A percentile compares a stretch with the other conserved stretches of the same genome.
Evolutionary conservation across 2,113 vertebrate genomes (phyloP).

Genomic region (Callionymus lyra): DNA sequence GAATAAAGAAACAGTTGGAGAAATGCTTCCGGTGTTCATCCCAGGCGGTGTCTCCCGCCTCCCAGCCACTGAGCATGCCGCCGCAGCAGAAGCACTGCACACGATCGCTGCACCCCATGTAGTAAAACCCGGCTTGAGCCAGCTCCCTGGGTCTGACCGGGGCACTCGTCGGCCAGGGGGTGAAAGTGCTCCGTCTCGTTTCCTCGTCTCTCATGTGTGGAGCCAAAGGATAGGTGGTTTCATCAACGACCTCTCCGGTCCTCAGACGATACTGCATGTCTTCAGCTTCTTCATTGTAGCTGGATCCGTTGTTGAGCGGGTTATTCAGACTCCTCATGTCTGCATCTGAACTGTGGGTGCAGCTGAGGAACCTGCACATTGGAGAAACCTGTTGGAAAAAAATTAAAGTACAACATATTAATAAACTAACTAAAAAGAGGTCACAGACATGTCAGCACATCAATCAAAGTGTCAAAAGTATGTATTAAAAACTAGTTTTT

Average conservation of each 20-base stretch:
- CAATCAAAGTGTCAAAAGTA: too few relatives aligned
- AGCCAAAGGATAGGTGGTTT: conserved; percentile 65
- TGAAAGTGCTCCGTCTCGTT: conserved; percentile 71
- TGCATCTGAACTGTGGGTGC: conserved; percentile 30
- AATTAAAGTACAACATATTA: neutral
- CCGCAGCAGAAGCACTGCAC: conserved; percentile 91
- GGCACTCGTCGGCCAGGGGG: conserved; percentile 68
- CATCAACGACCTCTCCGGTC: conserved; percentile 81
- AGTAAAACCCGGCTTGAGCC: conserved; percentile 83
- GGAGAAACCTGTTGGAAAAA: conserved; percentile 66
- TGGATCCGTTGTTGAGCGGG: conserved; percentile 12
- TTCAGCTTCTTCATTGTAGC: conserved; percentile 50
- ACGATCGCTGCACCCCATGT: conserved; percentile 63
- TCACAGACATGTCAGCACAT: too few relatives aligned
- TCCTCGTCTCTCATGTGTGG: conserved; percentile 81
- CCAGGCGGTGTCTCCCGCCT: conserved; percentile 77
- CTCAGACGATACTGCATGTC: conserved; percentile 64
- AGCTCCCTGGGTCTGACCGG: conserved; percentile 71
- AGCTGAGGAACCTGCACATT: conserved; percentile 72
- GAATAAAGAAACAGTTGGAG: conserved; percentile 80
- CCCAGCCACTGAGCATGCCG: conserved; percentile 79
- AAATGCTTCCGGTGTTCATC: conserved; percentile 79
- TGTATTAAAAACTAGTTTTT: too few relatives aligned
- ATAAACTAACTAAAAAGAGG: too few relatives aligned
- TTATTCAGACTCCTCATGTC: neutral